Conservation (phyloP, 2,113 vertebrate species). For the Sinocyclocheilus grahami region DNA sequence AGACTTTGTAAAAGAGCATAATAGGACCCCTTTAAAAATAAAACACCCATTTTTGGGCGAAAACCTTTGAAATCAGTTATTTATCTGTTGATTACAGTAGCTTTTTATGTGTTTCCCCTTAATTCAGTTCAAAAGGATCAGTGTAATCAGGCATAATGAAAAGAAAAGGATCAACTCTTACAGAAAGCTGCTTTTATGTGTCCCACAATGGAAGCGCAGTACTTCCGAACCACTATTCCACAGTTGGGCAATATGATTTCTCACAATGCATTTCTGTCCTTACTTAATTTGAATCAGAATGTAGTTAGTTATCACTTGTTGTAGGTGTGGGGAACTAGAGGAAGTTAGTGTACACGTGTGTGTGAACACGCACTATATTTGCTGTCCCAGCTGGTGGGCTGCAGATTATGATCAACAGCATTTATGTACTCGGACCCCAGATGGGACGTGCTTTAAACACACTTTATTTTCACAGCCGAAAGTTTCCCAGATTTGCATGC, state of each 20-base stretch:
- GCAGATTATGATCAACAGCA: conserved; percentile 39
- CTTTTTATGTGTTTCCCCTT: neutral
- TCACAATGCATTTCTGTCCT: neutral
- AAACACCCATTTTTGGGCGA: neutral
- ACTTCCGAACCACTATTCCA: conserved; percentile 1
- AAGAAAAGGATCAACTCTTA: neutral
- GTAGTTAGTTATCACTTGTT: conserved; percentile 20
- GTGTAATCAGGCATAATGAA: neutral
- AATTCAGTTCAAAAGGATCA: neutral
- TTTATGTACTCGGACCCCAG: conserved; percentile 55
- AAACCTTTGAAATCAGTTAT: neutral
- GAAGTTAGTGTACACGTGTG: neutral
- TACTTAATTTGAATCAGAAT: conserved; percentile 12
- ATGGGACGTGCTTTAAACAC: conserved; percentile 64
- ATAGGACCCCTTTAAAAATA: too few species aligned
- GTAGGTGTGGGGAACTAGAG: neutral
- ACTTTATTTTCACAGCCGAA: conserved; percentile 59
- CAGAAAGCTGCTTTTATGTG: conserved; percentile 18
- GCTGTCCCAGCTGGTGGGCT: conserved; percentile 14
- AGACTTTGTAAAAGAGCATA: too few species aligned
- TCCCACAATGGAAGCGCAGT: conserved; percentile 1
- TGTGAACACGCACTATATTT: neutral
- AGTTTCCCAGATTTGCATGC: conserved; percentile 68
- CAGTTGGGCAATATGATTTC: conserved; percentile 11
- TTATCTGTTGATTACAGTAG: neutral